These are phyloP conservation scores for Julus scanicus DNA, from an alignment of 2,888 invertebrate genomes.

Conservation along the genomic window DNA sequence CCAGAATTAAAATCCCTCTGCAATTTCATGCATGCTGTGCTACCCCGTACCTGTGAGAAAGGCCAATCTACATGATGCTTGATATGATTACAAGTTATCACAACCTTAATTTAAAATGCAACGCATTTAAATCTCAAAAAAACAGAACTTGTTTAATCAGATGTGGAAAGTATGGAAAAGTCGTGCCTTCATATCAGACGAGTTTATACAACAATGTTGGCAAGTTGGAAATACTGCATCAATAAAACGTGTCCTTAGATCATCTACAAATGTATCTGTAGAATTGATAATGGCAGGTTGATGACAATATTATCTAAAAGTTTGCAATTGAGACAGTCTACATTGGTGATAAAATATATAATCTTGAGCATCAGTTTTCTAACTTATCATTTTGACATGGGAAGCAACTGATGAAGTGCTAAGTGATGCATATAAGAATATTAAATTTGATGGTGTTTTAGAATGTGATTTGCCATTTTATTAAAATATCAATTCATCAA, in stretches of 20 bases:
- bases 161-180: not conserved
- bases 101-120: not conserved
- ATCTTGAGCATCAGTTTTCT: too few species aligned
- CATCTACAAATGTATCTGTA: too few species aligned
- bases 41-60: not conserved
- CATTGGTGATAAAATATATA: too few species aligned
- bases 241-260: too few species aligned
- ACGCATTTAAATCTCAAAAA: not conserved
- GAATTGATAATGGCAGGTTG: too few species aligned
- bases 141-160: not conserved
- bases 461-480: not conserved
- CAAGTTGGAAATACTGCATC: too few species aligned
- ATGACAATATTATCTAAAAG: too few species aligned
- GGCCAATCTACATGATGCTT: not conserved
- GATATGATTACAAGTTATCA: not conserved
- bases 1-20: not conserved
- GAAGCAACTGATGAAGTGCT: too few species aligned
- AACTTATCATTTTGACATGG: too few species aligned
- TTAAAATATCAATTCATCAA: not conserved
- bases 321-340: too few species aligned
- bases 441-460: too few species aligned
- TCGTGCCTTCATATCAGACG: not conserved
- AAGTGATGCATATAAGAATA: too few species aligned
- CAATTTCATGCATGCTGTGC: slow-evolving; percentile 10
- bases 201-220: not conserved